These are phyloP conservation scores for Spilosoma lubricipeda DNA, from an alignment of 2,888 invertebrate genomes.

Conservation along the genomic window DNA sequence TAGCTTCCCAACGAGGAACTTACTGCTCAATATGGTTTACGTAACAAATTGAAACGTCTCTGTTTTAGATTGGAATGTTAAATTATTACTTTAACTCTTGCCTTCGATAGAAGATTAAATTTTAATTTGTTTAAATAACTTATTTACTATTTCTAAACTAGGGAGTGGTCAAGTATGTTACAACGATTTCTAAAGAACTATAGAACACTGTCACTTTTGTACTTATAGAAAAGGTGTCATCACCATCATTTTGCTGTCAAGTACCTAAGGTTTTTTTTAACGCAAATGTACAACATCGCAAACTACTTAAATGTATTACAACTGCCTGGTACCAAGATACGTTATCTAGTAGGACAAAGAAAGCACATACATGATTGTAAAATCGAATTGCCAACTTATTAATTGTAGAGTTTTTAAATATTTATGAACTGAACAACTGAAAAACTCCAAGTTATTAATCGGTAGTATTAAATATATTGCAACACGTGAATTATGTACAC, in stretches of 20 bases:
- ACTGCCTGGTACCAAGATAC: not conserved
- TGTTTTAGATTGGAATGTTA: not conserved
- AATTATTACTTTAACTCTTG: not conserved
- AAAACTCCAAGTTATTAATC: not conserved
- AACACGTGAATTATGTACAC: not conserved
- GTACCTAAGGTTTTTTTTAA: too few relatives aligned
- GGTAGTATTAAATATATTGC: not conserved
- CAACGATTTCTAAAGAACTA: not conserved
- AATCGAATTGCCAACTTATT: not conserved
- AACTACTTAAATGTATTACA: not conserved
- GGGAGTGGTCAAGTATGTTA: not conserved
- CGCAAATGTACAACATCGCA: too few relatives aligned
- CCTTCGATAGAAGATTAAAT: not conserved
- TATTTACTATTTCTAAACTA: not conserved
- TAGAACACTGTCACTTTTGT: not conserved
- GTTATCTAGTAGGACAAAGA: too few relatives aligned
- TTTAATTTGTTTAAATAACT: not conserved
- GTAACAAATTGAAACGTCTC: not conserved
- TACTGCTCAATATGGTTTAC: constrained; percentile 12
- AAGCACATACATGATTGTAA: too few relatives aligned
- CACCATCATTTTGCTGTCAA: too few relatives aligned
- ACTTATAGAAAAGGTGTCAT: not conserved
- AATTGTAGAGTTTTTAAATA: not conserved
- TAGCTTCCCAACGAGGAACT: constrained; percentile 3
- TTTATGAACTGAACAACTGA: not conserved